Conservation (phyloP, 35 echinoderm and acorn worm genomes). For the Stichopus chloronotus region DNA sequence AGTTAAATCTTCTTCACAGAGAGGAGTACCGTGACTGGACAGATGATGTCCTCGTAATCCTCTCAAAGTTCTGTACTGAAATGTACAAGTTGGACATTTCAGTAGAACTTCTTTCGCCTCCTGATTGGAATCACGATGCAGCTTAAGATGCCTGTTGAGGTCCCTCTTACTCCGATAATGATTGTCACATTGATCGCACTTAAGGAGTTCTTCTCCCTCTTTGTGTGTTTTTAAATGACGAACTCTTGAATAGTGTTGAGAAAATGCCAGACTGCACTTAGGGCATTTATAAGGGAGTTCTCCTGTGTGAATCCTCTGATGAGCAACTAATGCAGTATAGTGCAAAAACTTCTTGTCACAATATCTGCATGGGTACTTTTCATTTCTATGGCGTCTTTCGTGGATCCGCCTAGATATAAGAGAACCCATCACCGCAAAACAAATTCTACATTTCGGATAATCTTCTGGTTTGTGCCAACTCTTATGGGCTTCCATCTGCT, state of each 20-base stretch:
- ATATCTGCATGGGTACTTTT: not conserved
- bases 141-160: constrained; percentile 27
- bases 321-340: not conserved
- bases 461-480: not conserved
- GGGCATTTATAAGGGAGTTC: constrained; percentile 37
- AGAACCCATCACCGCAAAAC: not conserved
- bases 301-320: constrained; percentile 37
- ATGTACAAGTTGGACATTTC: constrained; percentile 15
- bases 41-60: constrained; percentile 17
- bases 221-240: constrained; percentile 40
- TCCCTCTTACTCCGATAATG: constrained; percentile 37
- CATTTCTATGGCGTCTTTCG: not conserved
- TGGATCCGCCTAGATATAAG: not conserved
- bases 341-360: not conserved
- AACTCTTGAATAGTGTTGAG: not conserved
- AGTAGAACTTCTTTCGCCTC: constrained; percentile 1
- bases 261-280: constrained; percentile 42
- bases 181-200: constrained; percentile 50
- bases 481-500: not conserved
- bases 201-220: constrained; percentile 36
- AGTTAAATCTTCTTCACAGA: not conserved
- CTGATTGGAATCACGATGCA: not conserved
- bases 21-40: not conserved
- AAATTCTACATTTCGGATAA: not conserved
- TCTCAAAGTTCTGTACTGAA: constrained; percentile 3